Conservation (phyloP, 2,797 vertebrate genomes). For the Carapus acus region DNA sequence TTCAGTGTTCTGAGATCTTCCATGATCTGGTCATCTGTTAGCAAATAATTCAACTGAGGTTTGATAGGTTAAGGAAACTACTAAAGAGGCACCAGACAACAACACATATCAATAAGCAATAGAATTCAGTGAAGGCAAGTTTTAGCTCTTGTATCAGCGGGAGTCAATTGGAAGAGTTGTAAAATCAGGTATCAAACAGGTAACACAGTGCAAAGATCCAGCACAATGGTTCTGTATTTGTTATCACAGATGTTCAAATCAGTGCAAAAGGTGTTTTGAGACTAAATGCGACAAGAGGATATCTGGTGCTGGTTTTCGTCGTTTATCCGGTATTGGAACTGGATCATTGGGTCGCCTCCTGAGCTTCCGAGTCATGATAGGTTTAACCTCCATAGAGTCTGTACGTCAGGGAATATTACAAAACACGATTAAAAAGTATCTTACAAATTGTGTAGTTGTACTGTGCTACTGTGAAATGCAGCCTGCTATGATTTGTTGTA, state of each 20-base stretch:
- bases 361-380: slow-evolving; percentile 96
- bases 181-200: too few species aligned
- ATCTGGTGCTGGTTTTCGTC: slow-evolving; percentile 97
- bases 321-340: slow-evolving; percentile 96
- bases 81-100: neutral
- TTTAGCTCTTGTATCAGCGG: neutral
- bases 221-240: too few species aligned
- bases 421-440: slow-evolving; percentile 3
- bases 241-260: neutral
- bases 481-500: too few species aligned
- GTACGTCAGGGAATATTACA: slow-evolving; percentile 7
- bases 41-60: slow-evolving; percentile 96
- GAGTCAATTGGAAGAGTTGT: neutral
- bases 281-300: slow-evolving; percentile 72
- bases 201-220: too few species aligned
- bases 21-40: slow-evolving; percentile 98
- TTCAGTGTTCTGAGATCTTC: slow-evolving; percentile 94
- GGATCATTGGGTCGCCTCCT: slow-evolving; percentile 94
- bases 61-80: slow-evolving; percentile 73
- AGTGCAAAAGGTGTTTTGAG: neutral
- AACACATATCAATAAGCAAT: too few species aligned
- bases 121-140: neutral
- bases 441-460: neutral
- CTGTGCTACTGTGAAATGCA: too few species aligned
- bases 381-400: slow-evolving; percentile 99